phyloP scores from a whole-genome alignment of 2,797 vertebrate genomes.

The Lutra lutra region DNA sequence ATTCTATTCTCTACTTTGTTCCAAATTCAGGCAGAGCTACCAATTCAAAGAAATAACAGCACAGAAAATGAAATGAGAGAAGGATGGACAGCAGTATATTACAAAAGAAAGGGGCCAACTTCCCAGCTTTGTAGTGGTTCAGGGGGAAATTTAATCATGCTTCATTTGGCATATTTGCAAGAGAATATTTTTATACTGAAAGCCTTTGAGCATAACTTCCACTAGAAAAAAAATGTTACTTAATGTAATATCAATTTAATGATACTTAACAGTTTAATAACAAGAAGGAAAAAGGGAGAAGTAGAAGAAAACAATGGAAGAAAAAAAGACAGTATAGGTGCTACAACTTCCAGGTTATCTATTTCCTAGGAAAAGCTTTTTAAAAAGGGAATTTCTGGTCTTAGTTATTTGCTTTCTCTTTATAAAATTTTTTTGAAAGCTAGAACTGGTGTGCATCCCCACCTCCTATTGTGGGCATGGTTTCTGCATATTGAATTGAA shows the following conservation, averaged over 20 bases:
- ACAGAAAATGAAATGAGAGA: not conserved
- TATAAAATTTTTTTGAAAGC: slow-evolving; percentile 3
- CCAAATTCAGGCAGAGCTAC: not conserved
- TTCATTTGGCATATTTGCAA: slow-evolving; percentile 9
- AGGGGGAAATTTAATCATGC: not conserved
- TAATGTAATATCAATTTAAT: not conserved
- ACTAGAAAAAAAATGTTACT: not conserved
- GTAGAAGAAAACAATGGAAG: not conserved
- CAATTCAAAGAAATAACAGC: not conserved
- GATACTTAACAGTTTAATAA: slow-evolving; percentile 33
- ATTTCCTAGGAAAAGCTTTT: not conserved
- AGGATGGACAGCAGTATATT: not conserved
- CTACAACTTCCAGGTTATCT: not conserved
- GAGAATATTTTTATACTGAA: slow-evolving; percentile 42
- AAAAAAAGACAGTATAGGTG: not conserved
- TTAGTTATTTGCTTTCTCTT: not conserved
- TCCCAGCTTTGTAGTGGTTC: not conserved
- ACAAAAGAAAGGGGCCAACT: not conserved
- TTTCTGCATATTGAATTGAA: slow-evolving; percentile 61
- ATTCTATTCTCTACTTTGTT: not conserved
- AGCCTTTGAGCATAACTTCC: not conserved
- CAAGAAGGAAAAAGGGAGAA: not conserved
- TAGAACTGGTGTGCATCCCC: not conserved
- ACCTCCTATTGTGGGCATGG: not conserved
- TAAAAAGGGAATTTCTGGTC: not conserved